phyloP scores from a whole-genome alignment of 2,113 vertebrate species.

The Malurus elegans region DNA sequence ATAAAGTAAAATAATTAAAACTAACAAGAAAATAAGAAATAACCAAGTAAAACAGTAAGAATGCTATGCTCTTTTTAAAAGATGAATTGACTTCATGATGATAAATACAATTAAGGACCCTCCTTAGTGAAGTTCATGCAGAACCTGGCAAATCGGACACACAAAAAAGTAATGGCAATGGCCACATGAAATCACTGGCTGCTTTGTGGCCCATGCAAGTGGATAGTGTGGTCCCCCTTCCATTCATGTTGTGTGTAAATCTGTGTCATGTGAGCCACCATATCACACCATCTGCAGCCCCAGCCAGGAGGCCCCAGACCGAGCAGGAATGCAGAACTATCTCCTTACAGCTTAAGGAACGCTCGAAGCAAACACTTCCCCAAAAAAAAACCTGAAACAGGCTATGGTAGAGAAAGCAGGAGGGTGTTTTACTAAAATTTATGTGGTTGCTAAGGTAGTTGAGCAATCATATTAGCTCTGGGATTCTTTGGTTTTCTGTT shows the following conservation, averaged over 20 bases:
- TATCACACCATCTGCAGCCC: not conserved
- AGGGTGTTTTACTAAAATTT: not conserved
- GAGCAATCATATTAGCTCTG: not conserved
- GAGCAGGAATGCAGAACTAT: not conserved
- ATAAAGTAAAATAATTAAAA: not conserved
- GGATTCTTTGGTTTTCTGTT: not conserved
- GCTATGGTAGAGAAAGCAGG: not conserved
- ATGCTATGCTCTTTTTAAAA: not conserved
- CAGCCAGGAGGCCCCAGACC: not conserved
- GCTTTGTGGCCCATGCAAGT: not conserved
- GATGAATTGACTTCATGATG: accelerated
- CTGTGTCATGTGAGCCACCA: not conserved
- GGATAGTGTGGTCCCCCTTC: not conserved
- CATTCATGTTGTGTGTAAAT: not conserved
- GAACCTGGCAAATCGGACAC: not conserved
- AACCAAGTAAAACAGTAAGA: not conserved
- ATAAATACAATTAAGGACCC: not conserved
- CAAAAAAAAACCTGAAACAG: not conserved
- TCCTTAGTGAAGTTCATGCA: not conserved
- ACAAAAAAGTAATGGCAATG: not conserved
- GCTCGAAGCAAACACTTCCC: not conserved
- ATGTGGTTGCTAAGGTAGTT: not conserved
- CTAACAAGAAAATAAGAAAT: not conserved
- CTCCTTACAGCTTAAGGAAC: not conserved
- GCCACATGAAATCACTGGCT: not conserved